These are phyloP conservation scores for Folsomia manolachei DNA, from an alignment of 2,888 invertebrate species.

Conservation along the genomic window DNA sequence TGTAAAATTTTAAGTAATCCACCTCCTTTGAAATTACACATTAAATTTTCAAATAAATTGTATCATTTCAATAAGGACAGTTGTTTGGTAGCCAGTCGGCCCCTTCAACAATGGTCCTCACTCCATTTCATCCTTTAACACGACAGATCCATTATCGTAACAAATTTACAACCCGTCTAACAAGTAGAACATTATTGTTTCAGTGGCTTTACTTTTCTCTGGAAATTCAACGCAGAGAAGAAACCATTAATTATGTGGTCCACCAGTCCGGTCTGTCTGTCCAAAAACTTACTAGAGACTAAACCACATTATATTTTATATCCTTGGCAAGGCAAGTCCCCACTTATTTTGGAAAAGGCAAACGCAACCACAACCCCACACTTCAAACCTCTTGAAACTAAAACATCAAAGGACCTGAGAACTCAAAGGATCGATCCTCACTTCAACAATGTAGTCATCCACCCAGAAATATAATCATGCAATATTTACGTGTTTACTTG, in stretches of 20 bases:
- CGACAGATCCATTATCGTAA: neutral
- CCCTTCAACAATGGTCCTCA: neutral
- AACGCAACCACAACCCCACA: neutral
- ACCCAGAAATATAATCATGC: neutral
- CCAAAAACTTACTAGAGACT: too few species aligned
- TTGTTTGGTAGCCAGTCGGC: neutral
- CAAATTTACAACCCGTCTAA: neutral
- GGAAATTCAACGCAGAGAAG: neutral
- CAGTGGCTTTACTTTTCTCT: neutral
- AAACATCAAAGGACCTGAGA: neutral
- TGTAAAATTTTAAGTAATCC: neutral
- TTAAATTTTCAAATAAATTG: neutral
- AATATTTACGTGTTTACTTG: too few species aligned
- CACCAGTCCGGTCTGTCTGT: neutral
- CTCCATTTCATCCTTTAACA: neutral
- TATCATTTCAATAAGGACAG: neutral
- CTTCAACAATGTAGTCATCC: neutral
- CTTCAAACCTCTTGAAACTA: neutral
- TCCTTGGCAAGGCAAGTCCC: neutral
- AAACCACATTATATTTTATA: too few species aligned
- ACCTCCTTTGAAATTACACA: neutral
- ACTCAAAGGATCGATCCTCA: neutral
- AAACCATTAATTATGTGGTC: constrained; percentile 1
- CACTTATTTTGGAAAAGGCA: neutral
- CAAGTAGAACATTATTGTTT: neutral